Percentiles rank a stretch among this genome's conserved stretches.
Evolutionary conservation across 2,888 invertebrate genomes (phyloP).

Genomic region (Nomada lathburiana): DNA sequence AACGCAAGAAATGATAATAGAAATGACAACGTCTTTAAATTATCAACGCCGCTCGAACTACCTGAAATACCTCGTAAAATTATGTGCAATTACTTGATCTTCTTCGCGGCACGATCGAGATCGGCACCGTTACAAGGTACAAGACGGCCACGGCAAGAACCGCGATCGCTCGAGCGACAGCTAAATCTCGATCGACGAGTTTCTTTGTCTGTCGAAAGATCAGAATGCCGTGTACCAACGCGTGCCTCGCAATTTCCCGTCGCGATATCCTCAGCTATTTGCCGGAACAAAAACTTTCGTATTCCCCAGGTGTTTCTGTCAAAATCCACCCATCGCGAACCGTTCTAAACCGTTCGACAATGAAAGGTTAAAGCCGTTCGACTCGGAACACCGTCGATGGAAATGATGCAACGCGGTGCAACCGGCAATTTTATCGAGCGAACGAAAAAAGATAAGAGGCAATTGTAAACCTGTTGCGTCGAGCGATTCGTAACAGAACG

Average conservation of each 20-base stretch:
- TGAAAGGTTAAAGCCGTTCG: conserved; percentile 32
- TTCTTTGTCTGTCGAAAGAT: conserved; percentile 66
- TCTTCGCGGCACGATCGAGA: not conserved
- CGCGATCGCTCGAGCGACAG: conserved; percentile 33
- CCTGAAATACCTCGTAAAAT: no score
- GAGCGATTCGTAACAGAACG: conserved; percentile 23
- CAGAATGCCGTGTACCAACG: conserved; percentile 60
- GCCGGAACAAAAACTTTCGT: conserved; percentile 43
- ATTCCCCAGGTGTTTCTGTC: conserved; percentile 62
- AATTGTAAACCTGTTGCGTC: conserved; percentile 23
- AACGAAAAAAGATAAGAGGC: conserved; percentile 3
- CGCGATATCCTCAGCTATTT: conserved; percentile 39
- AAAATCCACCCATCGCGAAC: conserved; percentile 58
- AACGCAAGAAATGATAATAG: no score
- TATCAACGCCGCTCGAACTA: no score
- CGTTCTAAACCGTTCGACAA: conserved; percentile 20
- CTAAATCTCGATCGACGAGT: conserved; percentile 67
- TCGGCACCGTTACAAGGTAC: not conserved
- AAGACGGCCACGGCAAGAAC: conserved; percentile 49
- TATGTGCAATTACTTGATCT: not conserved
- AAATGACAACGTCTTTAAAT: no score
- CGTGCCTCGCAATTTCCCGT: conserved; percentile 56
- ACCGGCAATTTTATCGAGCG: conserved; percentile 13
- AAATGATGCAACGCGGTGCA: conserved; percentile 9
- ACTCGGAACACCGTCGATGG: not conserved